Conservation (phyloP, 2,888 invertebrate species). For the Orchesellides sinensis region DNA sequence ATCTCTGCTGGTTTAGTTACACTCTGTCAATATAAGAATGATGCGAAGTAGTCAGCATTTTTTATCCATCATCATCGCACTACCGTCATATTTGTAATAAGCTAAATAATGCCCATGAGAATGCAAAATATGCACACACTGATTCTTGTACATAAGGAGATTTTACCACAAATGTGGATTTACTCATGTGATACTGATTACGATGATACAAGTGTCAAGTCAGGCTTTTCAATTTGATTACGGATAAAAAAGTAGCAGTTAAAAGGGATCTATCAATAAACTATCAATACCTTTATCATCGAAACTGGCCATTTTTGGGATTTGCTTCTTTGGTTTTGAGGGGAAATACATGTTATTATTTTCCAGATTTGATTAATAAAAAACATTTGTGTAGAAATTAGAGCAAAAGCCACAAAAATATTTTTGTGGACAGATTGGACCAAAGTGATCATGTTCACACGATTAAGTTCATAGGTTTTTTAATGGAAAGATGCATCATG, state of each 20-base stretch:
- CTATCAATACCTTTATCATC: background rate
- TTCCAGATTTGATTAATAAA: background rate
- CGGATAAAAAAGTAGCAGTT: background rate
- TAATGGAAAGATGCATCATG: background rate
- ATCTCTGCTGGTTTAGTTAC: slow-evolving; percentile 4
- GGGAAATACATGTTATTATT: background rate
- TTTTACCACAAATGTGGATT: too few species aligned
- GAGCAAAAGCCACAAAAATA: slow-evolving; percentile 37
- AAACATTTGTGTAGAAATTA: background rate
- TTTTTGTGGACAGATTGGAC: background rate
- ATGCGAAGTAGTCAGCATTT: slow-evolving; percentile 9
- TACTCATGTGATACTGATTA: background rate
- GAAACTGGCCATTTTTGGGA: background rate
- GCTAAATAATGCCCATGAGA: too few species aligned
- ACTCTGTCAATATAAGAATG: slow-evolving; percentile 29
- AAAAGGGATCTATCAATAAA: background rate
- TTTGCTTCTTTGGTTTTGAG: background rate
- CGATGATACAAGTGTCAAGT: background rate
- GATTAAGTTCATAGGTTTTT: slow-evolving; percentile 41
- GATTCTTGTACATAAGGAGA: too few species aligned
- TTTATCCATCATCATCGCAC: slow-evolving; percentile 42
- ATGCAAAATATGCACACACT: too few species aligned
- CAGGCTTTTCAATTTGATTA: slow-evolving; percentile 45
- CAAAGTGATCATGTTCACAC: slow-evolving; percentile 43
- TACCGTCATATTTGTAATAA: too few species aligned